These are phyloP conservation scores for Sthenelais limicola DNA, from an alignment of 2,888 invertebrate genomes.

Conservation along the genomic window DNA sequence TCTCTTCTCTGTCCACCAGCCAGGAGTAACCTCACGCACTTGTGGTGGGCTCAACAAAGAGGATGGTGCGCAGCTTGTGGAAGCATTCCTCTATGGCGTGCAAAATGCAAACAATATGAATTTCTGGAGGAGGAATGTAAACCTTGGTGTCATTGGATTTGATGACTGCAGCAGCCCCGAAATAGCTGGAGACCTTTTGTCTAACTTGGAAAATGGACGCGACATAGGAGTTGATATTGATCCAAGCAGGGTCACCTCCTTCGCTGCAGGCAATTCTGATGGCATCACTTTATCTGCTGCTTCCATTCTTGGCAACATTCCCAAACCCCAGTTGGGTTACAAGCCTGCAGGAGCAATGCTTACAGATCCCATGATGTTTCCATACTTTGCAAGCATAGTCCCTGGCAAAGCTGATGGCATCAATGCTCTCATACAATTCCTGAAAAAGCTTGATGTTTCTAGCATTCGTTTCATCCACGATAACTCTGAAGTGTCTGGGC, in stretches of 20 bases:
- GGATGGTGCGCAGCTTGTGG: conserved; percentile 53
- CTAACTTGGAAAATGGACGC: conserved; percentile 32
- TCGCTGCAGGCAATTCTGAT: conserved; percentile 52
- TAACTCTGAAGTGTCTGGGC: not conserved
- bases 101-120: conserved; percentile 45
- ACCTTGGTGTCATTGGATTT: conserved; percentile 62
- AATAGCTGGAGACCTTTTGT: conserved; percentile 19
- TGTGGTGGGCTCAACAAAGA: conserved; percentile 55
- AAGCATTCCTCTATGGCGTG: conserved; percentile 62
- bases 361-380: conserved; percentile 57
- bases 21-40: conserved; percentile 54
- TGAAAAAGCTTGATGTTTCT: conserved; percentile 22
- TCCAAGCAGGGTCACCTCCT: conserved; percentile 34
- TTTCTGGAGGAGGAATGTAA: conserved; percentile 49
- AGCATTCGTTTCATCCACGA: conserved; percentile 35
- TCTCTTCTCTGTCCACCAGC: conserved; percentile 56
- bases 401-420: conserved; percentile 15
- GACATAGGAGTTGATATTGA: conserved; percentile 9
- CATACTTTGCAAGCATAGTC: conserved; percentile 58
- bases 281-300: conserved; percentile 60
- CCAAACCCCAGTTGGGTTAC: conserved; percentile 64
- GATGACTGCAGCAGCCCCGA: conserved; percentile 63
- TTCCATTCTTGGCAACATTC: conserved; percentile 59
- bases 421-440: not conserved
- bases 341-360: conserved; percentile 58